Base-by-base conservation (phyloP, 2,888 invertebrate species). In the Myopa tessellatipennis region DNA sequence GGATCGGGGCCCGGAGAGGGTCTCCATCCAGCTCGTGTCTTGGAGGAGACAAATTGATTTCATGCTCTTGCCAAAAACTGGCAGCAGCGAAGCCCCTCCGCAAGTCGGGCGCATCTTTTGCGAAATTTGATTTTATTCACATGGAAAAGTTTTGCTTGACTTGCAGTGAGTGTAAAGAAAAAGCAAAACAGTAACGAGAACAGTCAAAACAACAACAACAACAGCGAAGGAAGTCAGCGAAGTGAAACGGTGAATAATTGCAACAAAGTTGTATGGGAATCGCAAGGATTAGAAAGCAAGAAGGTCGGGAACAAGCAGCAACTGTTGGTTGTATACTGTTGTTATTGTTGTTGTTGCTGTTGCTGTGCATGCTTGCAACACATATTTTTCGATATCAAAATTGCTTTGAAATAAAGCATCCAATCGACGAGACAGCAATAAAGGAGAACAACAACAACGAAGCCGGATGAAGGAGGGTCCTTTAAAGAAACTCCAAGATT, bases 21-120 rank as follows among this genome's bases (percentile, higher is more conserved):
- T n/a, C n/a, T n/a, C n/a, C 26, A 26, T 38, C 16, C 55, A n/a
- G 10, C 55, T 55, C 55, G 55, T 5, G 5, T 14, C 36, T 74
- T 18, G 63, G 16, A 65, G 83, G 83, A 85, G 85, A 85, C 85
- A 85, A 85, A 85, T 85, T 85, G 85, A 85, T 85, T 85, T 85
- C 85, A 85, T 85, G 85, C 40, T 38, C 83, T 84, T 83, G 83
- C 52, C 18, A 83, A 83, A 84, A 60, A 69, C 50, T 72, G 58
- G 52, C 68, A 40, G 4, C 69, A n/a, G n/a, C 26, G 12, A 4
- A n/a, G 65, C 65, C 14, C 38, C 65, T 70, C 8, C 34, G 26
- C 18, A 18, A 61, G 12, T 34, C 50, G 14, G 45, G 69, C 45
- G 71, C 36, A 45, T 70, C 78, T 61, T 76, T 74, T 16, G 38